phyloP scores from a whole-genome alignment of 2,113 vertebrate species.

The Chroicocephalus ridibundus region DNA sequence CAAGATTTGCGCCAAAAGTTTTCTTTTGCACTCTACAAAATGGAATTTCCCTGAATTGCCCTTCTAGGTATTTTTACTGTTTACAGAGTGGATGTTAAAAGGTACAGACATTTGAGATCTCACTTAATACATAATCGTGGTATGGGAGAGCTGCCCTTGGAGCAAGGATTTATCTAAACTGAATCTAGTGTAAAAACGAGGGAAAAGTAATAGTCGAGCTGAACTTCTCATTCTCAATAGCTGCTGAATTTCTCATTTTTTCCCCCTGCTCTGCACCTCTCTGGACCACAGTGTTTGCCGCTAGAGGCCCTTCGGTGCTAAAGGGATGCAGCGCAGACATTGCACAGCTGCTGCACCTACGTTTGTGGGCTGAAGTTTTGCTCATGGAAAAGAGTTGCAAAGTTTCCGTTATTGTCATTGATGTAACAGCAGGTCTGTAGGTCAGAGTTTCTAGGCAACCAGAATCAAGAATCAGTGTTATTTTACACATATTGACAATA shows the following conservation, averaged over 20 bases:
- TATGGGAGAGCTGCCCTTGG: background rate
- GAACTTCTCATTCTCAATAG: background rate
- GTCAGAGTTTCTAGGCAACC: background rate
- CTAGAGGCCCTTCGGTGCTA: background rate
- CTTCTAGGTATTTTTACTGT: background rate
- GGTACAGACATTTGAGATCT: background rate
- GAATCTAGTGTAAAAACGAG: background rate
- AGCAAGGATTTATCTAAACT: background rate
- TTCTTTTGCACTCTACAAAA: background rate
- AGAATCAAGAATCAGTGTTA: background rate
- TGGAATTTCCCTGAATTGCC: background rate
- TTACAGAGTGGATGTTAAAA: background rate
- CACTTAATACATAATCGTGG: background rate
- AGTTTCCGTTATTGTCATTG: background rate
- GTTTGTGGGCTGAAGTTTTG: background rate
- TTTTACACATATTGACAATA: background rate
- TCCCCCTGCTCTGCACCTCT: background rate
- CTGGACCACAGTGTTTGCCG: rapidly evolving
- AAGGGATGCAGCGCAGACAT: rapidly evolving
- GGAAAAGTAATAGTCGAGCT: background rate
- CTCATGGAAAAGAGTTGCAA: background rate
- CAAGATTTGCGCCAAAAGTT: background rate
- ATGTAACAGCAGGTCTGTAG: background rate
- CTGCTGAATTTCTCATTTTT: background rate
- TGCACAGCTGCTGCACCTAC: background rate